Evolutionary conservation across 2,888 invertebrate species (phyloP).

Genomic region (Bimastos eiseni): DNA sequence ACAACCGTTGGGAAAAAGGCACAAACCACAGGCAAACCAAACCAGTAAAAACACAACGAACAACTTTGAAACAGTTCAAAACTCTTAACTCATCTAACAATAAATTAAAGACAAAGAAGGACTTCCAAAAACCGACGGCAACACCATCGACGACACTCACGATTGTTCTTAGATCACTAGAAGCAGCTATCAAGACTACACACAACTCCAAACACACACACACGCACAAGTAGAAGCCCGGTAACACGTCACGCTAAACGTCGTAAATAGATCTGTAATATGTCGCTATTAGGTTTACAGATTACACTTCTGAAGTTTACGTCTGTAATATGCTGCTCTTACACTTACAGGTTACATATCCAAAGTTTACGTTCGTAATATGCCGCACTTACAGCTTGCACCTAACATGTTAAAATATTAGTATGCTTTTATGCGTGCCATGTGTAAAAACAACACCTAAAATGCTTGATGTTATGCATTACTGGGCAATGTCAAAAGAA

Average conservation of each 20-base stretch:
- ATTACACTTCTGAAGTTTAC: too few relatives aligned
- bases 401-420: too few relatives aligned
- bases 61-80: not conserved
- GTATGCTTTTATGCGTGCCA: too few relatives aligned
- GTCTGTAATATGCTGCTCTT: too few relatives aligned
- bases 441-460: too few relatives aligned
- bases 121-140: not conserved
- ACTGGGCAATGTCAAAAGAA: not conserved
- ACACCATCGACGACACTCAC: not conserved
- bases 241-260: not conserved
- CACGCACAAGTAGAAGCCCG: not conserved
- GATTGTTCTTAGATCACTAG: not conserved
- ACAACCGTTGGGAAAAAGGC: too few relatives aligned
- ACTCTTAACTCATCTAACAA: constrained; percentile 13
- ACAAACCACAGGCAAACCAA: too few relatives aligned
- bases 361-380: too few relatives aligned
- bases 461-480: too few relatives aligned
- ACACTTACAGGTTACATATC: too few relatives aligned
- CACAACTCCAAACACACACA: not conserved
- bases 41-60: not conserved
- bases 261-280: not conserved
- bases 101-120: not conserved
- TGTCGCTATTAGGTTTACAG: too few relatives aligned
- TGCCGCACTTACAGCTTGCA: too few relatives aligned
- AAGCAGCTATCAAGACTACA: not conserved